Base-by-base conservation (phyloP, 2,113 vertebrate species). In the Mormyrus lacerda region DNA sequence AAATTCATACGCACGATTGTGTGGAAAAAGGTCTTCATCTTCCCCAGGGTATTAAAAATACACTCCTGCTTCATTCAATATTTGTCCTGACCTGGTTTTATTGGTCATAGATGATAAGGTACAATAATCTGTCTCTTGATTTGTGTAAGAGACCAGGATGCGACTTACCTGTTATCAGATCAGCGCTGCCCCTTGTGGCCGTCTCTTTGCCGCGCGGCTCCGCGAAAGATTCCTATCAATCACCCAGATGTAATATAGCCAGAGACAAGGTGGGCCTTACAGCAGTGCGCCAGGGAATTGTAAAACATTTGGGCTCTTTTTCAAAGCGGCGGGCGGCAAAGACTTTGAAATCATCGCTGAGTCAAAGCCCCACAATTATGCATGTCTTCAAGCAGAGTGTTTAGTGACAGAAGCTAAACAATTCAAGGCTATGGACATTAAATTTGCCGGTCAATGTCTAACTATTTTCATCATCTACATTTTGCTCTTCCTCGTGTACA, bases 81-180 rank as follows among this genome's bases (percentile, higher is more conserved):
- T 87, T 87, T 87, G 85, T 53, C 50, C 48, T 53, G 48, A 44
- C 82, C 85, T 87, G 27, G 27, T 87, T 53, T 87, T 87, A 39
- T 87, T 53, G 48, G 85, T 53, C 85, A 31, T 31, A 87, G 85
- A 55, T 87, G 27, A 87, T 53, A 53, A 55, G 55, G 50, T 87
- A 53, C 48, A 87, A 39, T 53, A 87, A 35, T 51, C 85, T 53
- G 85, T 19, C 27, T 51, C 31, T 87, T 87, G 85, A 87, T 87
- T 87, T 87, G 55, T 53, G 50, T 86, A 86, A 86, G 85, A 53
- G 47, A 53, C 27, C 85, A 6, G 48, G 85, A 31, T 86, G 7
- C n/a, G 82, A 84, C 50, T 87, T 87, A 53, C 85, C 48, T 21
- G 50, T 87, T 87, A 87, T 21, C 85, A 39, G 48, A 55, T 15